Percentiles rank a stretch among this genome's conserved stretches.
Conservation (phyloP, 2,113 vertebrate genomes). For the Myrmecophaga tridactyla region DNA sequence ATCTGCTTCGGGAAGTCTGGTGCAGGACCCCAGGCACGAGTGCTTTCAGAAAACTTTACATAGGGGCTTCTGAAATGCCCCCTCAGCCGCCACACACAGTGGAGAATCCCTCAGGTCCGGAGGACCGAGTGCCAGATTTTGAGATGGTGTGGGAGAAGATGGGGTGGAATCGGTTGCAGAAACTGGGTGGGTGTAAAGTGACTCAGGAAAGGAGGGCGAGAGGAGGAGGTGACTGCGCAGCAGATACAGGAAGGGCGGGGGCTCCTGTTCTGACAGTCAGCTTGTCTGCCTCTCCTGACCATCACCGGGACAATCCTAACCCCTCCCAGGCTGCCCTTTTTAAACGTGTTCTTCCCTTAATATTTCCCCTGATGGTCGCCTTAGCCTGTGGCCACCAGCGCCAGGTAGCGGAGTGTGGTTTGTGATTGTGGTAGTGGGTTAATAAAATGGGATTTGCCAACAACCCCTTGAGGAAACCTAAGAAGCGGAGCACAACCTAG, state of each 20-base stretch:
- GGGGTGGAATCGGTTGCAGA: not conserved
- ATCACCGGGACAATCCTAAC: not conserved
- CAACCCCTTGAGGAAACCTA: not conserved
- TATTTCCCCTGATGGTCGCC: not conserved
- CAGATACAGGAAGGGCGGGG: not conserved
- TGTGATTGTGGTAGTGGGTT: not conserved
- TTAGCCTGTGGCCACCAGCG: not conserved
- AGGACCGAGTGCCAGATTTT: not conserved
- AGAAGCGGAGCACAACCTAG: not conserved
- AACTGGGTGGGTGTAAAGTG: conserved; percentile 32
- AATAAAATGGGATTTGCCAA: not conserved
- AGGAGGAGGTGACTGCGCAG: not conserved
- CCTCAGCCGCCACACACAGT: not conserved
- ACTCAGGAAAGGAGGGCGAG: conserved; percentile 27
- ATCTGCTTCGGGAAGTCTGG: not conserved
- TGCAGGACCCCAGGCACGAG: not conserved
- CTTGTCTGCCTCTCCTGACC: not conserved
- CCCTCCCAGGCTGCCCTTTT: not conserved
- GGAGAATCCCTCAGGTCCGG: not conserved
- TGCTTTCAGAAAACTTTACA: not conserved
- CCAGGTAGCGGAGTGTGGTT: not conserved
- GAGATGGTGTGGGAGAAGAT: not conserved
- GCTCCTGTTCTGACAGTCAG: not conserved
- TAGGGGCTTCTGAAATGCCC: not conserved
- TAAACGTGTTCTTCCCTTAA: not conserved